phyloP scores from a whole-genome alignment of 2,888 invertebrate species.

The Dioctria linearis region DNA sequence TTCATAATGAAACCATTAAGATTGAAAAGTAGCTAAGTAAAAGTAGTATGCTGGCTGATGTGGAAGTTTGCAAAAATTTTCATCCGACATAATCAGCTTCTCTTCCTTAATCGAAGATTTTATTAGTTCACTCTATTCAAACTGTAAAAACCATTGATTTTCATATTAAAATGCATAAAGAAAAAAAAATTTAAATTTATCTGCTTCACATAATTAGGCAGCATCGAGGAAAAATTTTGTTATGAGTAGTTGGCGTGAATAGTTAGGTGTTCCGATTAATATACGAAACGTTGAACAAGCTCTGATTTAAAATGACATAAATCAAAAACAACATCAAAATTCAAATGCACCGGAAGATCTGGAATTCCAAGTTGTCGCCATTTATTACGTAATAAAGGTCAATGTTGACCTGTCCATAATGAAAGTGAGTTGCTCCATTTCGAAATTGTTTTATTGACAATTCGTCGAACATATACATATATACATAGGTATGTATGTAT shows the following conservation, averaged over 20 bases:
- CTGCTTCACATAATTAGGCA: not conserved
- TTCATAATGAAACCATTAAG: not conserved
- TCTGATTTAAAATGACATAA: not conserved
- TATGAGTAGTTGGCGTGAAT: not conserved
- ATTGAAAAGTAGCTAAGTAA: not conserved
- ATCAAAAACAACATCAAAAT: not conserved
- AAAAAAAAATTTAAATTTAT: not conserved
- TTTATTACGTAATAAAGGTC: constrained; percentile 19
- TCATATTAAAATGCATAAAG: not conserved
- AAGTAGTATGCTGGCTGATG: not conserved
- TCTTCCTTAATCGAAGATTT: not conserved
- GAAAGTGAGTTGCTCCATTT: constrained; percentile 21
- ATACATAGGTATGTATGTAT: no score
- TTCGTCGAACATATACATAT: no score
- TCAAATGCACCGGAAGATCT: constrained; percentile 4
- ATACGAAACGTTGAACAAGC: not conserved
- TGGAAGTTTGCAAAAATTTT: not conserved
- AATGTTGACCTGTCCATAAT: constrained; percentile 38
- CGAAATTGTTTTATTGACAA: not conserved
- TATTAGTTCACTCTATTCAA: not conserved
- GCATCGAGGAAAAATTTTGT: not conserved
- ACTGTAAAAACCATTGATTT: not conserved
- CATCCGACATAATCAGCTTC: not conserved
- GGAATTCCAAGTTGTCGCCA: not conserved
- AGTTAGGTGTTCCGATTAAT: not conserved